Conservation (phyloP, 2,888 invertebrate genomes). For the Pristionchus arcanus region DNA sequence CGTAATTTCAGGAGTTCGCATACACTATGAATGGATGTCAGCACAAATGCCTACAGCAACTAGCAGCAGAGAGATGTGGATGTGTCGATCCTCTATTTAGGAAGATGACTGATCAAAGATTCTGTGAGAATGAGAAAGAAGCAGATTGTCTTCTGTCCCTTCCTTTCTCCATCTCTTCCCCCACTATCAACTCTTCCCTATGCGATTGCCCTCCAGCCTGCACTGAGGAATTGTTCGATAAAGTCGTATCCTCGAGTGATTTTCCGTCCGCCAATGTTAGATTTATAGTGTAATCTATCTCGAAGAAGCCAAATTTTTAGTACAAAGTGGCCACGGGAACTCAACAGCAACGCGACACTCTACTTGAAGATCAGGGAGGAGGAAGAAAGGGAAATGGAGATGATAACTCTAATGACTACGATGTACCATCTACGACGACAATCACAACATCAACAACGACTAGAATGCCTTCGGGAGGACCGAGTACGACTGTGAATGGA, state of each 20-base stretch:
- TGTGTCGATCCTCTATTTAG: conserved; percentile 35
- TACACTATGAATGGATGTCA: conserved; percentile 21
- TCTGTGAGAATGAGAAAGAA: neutral
- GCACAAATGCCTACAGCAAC: neutral
- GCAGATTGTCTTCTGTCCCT: neutral
- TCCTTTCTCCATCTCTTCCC: conserved; percentile 22
- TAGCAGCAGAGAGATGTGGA: neutral
- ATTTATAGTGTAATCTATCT: neutral
- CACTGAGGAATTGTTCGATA: neutral
- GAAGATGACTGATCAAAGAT: neutral
- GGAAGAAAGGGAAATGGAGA: conserved; percentile 23
- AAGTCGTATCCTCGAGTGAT: neutral
- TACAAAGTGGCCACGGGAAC: conserved; percentile 49
- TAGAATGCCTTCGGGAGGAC: neutral
- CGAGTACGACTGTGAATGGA: neutral
- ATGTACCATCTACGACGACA: neutral
- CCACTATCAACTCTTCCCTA: neutral
- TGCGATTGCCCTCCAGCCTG: conserved; percentile 1
- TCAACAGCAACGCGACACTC: neutral
- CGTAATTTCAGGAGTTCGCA: neutral
- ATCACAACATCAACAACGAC: neutral
- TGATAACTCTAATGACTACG: neutral
- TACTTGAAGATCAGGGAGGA: conserved; percentile 9
- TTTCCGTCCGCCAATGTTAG: conserved; percentile 21
- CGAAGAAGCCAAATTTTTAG: neutral